phyloP scores from a whole-genome alignment of 2,888 invertebrate genomes.

The Tinea trinotella region DNA sequence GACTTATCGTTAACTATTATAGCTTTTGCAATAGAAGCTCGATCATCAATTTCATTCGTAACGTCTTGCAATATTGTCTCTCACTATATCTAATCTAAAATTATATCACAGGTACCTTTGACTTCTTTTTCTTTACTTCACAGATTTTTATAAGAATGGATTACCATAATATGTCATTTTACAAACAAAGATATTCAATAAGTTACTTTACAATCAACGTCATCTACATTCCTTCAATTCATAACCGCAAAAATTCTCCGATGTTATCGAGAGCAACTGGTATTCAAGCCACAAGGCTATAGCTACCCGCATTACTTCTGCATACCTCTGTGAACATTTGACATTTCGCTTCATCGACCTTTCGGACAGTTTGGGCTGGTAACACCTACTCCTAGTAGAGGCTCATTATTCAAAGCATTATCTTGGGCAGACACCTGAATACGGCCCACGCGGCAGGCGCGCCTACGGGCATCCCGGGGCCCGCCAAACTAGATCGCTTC shows the following conservation, averaged over 20 bases:
- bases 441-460: slow-evolving; percentile 27
- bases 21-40: slow-evolving; percentile 12
- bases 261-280: slow-evolving; percentile 14
- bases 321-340: slow-evolving; percentile 32
- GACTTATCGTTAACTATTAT: slow-evolving; percentile 15
- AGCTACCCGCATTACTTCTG: neutral
- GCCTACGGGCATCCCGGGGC: slow-evolving; percentile 38
- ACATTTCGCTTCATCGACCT: slow-evolving; percentile 63
- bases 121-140: neutral
- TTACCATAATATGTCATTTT: slow-evolving; percentile 7
- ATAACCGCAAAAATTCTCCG: slow-evolving; percentile 14
- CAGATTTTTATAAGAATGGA: neutral
- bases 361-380: slow-evolving; percentile 49
- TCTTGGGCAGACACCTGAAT: slow-evolving; percentile 27
- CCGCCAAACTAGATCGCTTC: slow-evolving; percentile 54
- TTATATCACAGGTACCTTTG: slow-evolving; percentile 6
- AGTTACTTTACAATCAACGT: slow-evolving; percentile 6
- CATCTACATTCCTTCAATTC: slow-evolving; percentile 11
- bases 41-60: slow-evolving; percentile 12
- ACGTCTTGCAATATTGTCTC: slow-evolving; percentile 9
- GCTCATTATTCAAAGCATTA: slow-evolving; percentile 40
- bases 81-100: slow-evolving; percentile 8
- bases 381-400: slow-evolving; percentile 39
- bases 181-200: slow-evolving; percentile 6
- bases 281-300: slow-evolving; percentile 8